Evolutionary conservation across 2,113 vertebrate species (phyloP), one percentile per base, ranked within the genome.

Genomic region (Ochotona princeps): DNA sequence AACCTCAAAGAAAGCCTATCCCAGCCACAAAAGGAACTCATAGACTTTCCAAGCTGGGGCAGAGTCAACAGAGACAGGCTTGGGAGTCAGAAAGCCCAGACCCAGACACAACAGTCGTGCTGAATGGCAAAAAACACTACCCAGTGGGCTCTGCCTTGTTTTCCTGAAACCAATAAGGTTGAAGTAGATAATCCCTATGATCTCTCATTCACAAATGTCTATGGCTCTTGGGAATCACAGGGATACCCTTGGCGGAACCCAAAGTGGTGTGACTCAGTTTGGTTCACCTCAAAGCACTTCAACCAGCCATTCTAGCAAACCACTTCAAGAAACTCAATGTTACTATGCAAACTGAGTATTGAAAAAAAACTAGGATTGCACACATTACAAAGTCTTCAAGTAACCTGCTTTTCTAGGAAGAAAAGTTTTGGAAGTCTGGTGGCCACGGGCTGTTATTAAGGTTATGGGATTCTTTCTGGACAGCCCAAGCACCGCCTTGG

Each of bases 1-100:
- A 47, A 54, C 86, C 20, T 66, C 70, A 92, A 92, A 90, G 91
- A 54, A 57, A 89, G 20, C 21, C 20, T 66, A 66, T 67, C 69
- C 54, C 63, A 44, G 30, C 12, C 8, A 14, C 38, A 60, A 32
- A 61, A 18, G 7, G 44, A 47, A 26, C 7, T 2, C 7, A 35
- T 1, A 35, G 26, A 47, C 54, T 82, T 94, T 94, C 32, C 17
- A 70, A 85, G 44, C 7, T 17, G 20, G 49, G 66, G 15, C 38
- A 30, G 2, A 35, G 60, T 74, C 21, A 47, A 67, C 61, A 76
- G 35, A 57, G 38, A 13, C 21, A 47, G 28, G 13, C 63, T 8
- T 47, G 44, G 44, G 30, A 30, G 1, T 47, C 61, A 86, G 2
- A 30, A 91, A 57, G 3, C 47, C 30, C 30, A 65, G 20, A 69